Percentiles rank a stretch among this genome's conserved stretches.
Conservation (phyloP, 2,888 invertebrate genomes). For the Sinopyrophorus schimmeli region DNA sequence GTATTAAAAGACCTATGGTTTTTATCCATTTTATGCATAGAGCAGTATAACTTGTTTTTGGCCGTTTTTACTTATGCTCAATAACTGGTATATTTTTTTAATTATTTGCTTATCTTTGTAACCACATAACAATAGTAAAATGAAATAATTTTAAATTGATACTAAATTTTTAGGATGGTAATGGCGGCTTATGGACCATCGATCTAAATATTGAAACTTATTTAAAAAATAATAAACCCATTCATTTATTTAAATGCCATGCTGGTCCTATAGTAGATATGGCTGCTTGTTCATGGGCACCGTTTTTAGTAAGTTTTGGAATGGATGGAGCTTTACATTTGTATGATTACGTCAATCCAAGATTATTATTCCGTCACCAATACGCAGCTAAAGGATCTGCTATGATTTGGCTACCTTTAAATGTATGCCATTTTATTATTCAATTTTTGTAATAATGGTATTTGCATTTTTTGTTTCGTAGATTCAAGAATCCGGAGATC, state of each 20-base stretch:
- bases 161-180: constrained; percentile 88
- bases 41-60: too few relatives aligned
- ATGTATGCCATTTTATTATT: constrained; percentile 60
- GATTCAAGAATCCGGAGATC: constrained; percentile 67
- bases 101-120: too few relatives aligned
- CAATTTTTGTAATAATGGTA: too few relatives aligned
- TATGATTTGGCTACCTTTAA: constrained; percentile 73
- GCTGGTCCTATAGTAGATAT: constrained; percentile 74
- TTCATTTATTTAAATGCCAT: constrained; percentile 69
- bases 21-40: too few relatives aligned
- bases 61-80: too few relatives aligned
- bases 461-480: too few relatives aligned
- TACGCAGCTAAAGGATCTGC: constrained; percentile 63
- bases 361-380: constrained; percentile 63
- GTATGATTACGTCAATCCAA: constrained; percentile 67
- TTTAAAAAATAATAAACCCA: constrained; percentile 53
- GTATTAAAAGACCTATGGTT: too few relatives aligned
- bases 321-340: constrained; percentile 73
- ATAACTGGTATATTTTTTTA: too few relatives aligned
- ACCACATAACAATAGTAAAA: too few relatives aligned
- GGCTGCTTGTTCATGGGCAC: constrained; percentile 68
- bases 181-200: constrained; percentile 79
- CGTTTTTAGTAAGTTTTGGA: constrained; percentile 73
- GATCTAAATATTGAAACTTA: constrained; percentile 63
- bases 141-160: too few relatives aligned